Evolutionary conservation across 2,113 vertebrate species (phyloP).

Genomic region (Muscicapa adusta): DNA sequence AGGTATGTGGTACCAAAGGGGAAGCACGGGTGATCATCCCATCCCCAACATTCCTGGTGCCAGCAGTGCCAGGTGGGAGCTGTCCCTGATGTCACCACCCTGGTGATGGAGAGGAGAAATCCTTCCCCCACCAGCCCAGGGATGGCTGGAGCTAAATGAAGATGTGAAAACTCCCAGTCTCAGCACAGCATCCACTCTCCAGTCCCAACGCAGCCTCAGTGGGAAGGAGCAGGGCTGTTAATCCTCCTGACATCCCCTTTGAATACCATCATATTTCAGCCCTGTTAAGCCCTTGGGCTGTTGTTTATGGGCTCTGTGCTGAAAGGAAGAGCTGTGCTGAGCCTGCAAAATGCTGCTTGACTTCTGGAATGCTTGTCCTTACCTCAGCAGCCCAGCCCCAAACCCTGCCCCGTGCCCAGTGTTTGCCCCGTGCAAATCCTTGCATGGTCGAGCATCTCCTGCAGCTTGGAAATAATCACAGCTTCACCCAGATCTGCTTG

Average conservation of each 20-base stretch:
- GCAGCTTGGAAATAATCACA: not conserved
- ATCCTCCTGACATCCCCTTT: slow-evolving; percentile 43
- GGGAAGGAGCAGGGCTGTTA: not conserved
- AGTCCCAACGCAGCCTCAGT: not conserved
- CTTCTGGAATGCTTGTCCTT: not conserved
- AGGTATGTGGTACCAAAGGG: not conserved
- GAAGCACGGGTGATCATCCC: fast-evolving
- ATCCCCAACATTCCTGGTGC: fast-evolving
- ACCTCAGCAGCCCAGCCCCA: not conserved
- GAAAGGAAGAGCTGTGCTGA: slow-evolving; percentile 18
- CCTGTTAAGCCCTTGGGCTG: not conserved
- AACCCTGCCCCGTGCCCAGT: fast-evolving
- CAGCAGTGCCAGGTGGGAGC: not conserved
- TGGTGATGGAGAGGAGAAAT: not conserved
- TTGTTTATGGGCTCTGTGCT: slow-evolving; percentile 8
- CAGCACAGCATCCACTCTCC: not conserved
- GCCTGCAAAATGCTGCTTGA: not conserved
- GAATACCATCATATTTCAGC: slow-evolving; percentile 41
- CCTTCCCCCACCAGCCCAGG: fast-evolving
- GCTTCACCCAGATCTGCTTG: not conserved
- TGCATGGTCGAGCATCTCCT: fast-evolving
- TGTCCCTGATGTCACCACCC: fast-evolving
- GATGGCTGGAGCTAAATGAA: not conserved
- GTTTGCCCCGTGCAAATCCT: not conserved
- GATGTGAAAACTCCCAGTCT: not conserved